Percentiles rank a stretch among this genome's conserved stretches.
These are phyloP conservation scores for Hydrophis major DNA, from an alignment of 2,797 vertebrate genomes.

Conservation along the genomic window DNA sequence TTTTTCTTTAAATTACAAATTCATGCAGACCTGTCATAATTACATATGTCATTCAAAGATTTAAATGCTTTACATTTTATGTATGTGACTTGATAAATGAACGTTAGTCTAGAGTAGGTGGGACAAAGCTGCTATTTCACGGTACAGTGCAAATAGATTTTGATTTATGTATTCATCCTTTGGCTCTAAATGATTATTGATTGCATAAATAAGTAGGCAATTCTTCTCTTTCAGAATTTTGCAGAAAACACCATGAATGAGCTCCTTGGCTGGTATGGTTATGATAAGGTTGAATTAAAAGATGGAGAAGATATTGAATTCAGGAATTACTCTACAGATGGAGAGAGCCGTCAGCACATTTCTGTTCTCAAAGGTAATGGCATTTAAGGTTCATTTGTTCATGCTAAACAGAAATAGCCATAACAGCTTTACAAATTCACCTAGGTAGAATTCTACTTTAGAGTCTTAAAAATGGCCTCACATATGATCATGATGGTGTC, in stretches of 20 bases:
- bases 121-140: slow-evolving; percentile 55
- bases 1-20: slow-evolving; percentile 67
- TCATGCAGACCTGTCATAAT: slow-evolving; percentile 66
- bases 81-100: slow-evolving; percentile 69
- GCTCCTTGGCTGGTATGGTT: slow-evolving; percentile 98
- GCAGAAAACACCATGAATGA: slow-evolving; percentile 99
- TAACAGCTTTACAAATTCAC: slow-evolving; percentile 51
- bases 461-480: slow-evolving; percentile 42
- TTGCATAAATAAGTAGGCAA: slow-evolving; percentile 70
- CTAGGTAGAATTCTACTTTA: slow-evolving; percentile 41
- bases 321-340: slow-evolving; percentile 84
- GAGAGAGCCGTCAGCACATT: slow-evolving; percentile 94
- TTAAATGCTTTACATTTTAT: slow-evolving; percentile 69
- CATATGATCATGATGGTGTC: slow-evolving; percentile 20
- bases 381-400: slow-evolving; percentile 64
- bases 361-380: slow-evolving; percentile 96
- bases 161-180: slow-evolving; percentile 66
- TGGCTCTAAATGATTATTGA: slow-evolving; percentile 71
- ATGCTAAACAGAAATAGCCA: slow-evolving; percentile 58
- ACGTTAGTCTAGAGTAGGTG: slow-evolving; percentile 58
- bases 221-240: slow-evolving; percentile 90
- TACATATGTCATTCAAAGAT: slow-evolving; percentile 60
- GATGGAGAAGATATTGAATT: slow-evolving; percentile 98
- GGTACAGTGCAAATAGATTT: slow-evolving; percentile 60
- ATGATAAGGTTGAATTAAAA: slow-evolving; percentile 98